phyloP scores from a whole-genome alignment of 1,140 invertebrate species.

The Glomeris maerens region DNA sequence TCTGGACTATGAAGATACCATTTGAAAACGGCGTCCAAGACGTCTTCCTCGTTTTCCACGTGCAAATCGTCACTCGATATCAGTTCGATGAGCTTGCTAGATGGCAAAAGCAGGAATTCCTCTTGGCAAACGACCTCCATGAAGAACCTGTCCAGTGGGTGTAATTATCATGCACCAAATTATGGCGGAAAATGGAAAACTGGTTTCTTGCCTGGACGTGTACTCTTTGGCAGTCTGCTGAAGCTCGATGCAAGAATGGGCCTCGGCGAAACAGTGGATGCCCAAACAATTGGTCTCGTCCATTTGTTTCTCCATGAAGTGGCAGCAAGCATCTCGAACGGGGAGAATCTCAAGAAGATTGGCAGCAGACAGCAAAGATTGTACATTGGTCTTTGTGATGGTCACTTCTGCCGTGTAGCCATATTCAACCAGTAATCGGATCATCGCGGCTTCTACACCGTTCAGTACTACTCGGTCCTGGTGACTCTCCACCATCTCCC shows the following conservation, averaged over 20 bases:
- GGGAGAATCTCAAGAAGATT: constrained; percentile 39
- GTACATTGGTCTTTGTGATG: constrained; percentile 40
- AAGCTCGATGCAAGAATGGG: constrained; percentile 36
- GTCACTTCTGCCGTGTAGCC: constrained; percentile 39
- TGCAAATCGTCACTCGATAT: constrained; percentile 39
- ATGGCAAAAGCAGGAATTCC: constrained; percentile 34
- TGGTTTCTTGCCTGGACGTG: constrained; percentile 23
- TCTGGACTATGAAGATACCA: constrained; percentile 37
- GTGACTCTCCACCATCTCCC: constrained; percentile 21
- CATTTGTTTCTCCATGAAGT: constrained; percentile 39
- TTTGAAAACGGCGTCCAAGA: constrained; percentile 38
- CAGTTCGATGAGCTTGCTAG: constrained; percentile 37
- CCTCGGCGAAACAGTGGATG: constrained; percentile 43
- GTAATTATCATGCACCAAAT: not conserved
- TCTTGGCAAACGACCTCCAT: constrained; percentile 32
- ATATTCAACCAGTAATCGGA: constrained; percentile 36
- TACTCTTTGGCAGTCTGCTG: constrained; percentile 34
- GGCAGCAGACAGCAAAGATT: constrained; percentile 40
- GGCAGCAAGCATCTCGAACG: constrained; percentile 38
- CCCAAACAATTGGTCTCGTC: constrained; percentile 41
- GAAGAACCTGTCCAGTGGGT: constrained; percentile 24
- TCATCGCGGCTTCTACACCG: constrained; percentile 37
- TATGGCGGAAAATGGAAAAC: not conserved
- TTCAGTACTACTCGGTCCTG: constrained; percentile 36
- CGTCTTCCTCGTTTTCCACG: constrained; percentile 39